Evolutionary conservation across 2,113 vertebrate genomes (phyloP).

Genomic region (Scophthalmus maximus): DNA sequence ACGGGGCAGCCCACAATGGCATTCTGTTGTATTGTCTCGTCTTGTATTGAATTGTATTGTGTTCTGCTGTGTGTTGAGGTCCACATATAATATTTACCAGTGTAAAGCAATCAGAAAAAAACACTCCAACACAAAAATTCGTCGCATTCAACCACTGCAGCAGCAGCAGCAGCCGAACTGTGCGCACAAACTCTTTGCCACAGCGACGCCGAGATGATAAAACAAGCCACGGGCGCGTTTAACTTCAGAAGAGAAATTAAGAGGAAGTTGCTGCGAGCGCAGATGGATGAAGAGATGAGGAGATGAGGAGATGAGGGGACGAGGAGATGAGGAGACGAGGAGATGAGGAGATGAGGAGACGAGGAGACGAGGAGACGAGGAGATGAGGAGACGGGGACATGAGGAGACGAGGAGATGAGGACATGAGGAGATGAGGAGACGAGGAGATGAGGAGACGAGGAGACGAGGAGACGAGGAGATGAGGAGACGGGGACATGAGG

Average conservation of each 20-base stretch:
- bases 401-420: conserved; percentile 68
- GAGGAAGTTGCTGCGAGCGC: conserved; percentile 75
- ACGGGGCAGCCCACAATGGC: conserved; percentile 33
- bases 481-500: too few relatives aligned
- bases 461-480: conserved; percentile 74
- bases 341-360: conserved; percentile 74
- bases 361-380: conserved; percentile 65
- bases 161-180: conserved; percentile 40
- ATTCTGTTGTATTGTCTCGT: conserved; percentile 16
- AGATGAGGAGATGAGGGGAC: conserved; percentile 9
- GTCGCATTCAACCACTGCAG: conserved; percentile 23
- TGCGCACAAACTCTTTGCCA: conserved; percentile 58
- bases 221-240: conserved; percentile 70
- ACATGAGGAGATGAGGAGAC: conserved; percentile 72
- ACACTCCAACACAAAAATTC: conserved; percentile 27
- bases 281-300: conserved; percentile 75
- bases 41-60: conserved; percentile 7
- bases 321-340: conserved; percentile 76
- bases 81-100: conserved; percentile 16
- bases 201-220: conserved; percentile 77
- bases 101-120: conserved; percentile 30
- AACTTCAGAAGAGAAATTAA: conserved; percentile 80
- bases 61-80: conserved; percentile 18
- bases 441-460: conserved; percentile 75
- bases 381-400: conserved; percentile 71